Base-by-base conservation (phyloP, 2,797 vertebrate species). In the Dendrocincla fuliginosa region DNA sequence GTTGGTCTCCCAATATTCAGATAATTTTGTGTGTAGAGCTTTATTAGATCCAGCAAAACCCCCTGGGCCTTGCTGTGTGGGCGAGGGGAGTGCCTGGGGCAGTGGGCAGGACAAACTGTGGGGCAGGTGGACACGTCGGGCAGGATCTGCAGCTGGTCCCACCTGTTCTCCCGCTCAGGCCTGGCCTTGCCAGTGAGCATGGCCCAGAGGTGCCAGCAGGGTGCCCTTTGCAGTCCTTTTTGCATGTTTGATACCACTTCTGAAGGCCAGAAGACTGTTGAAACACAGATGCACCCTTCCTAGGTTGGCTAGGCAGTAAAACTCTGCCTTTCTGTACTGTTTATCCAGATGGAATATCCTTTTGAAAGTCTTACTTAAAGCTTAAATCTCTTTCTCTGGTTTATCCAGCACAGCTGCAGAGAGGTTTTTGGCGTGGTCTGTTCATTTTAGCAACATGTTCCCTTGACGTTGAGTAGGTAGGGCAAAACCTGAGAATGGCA, bases 61-160 rank as follows among this genome's bases (percentile, higher is more conserved):
- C 44, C 24, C 8, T 0, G 1, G 61, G 71, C 0, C 0, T 16
- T 84, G 56, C 52, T 16, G 25, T 61, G 56, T 1, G 7, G 68
- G 44, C 0, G 8, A 63, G 61, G 53, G 35, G 10, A 59, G 39
- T 23, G 15, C 16, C 23, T 3, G 2, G 25, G 0, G 0, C 8
- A 0, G 30, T 9, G 28, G 56, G 53, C 63, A 50, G 64, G 50
- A 64, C 59, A 87, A 78, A 0, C 33, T 20, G 20, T 9, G 17
- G 24, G 50, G 4, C 32, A 16, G 46, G 35, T 3, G 7, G 7
- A 17, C 42, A 5, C 2, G 0, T 25, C 0, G 0, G 24, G 67
- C 76, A 47, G 6, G n/a, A 44, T 30, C 64, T 77, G 77, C 52
- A 57, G 49, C 35, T 77, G 63, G 14, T 53, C 64, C 63, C 50